Evolutionary conservation across 2,888 invertebrate genomes (phyloP).

Genomic region (Rhingia campestris): DNA sequence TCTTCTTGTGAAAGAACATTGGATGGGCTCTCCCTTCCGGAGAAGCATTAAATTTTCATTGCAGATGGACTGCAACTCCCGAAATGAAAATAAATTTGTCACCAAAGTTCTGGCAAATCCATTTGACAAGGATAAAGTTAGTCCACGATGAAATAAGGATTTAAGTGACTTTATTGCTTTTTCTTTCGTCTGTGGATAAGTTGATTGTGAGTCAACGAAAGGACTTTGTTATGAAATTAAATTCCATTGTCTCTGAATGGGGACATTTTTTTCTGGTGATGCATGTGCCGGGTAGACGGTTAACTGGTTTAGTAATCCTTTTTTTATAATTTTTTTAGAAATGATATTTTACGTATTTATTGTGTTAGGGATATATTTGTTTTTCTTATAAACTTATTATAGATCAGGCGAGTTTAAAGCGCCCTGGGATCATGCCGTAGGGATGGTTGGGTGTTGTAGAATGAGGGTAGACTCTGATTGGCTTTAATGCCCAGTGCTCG

Average conservation of each 20-base stretch:
- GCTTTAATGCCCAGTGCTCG: no score
- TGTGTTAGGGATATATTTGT: no score
- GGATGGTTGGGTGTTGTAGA: no score
- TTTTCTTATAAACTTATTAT: no score
- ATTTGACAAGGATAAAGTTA: slow-evolving; percentile 24
- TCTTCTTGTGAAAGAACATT: no score
- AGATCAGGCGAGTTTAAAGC: no score
- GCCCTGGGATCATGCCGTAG: no score
- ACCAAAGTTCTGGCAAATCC: slow-evolving; percentile 1
- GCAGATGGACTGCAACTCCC: background rate
- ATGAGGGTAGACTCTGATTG: no score
- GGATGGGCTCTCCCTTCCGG: background rate
- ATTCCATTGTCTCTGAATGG: background rate
- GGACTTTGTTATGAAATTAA: slow-evolving; percentile 2
- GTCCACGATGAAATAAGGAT: slow-evolving; percentile 6
- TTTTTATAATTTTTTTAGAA: no score
- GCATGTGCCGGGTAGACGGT: no score
- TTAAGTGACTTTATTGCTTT: background rate
- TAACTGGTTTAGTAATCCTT: no score
- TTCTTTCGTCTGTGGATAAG: background rate
- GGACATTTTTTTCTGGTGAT: background rate
- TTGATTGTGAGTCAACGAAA: background rate
- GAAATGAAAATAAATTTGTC: slow-evolving; percentile 7
- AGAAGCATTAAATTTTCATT: background rate
- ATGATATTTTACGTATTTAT: no score